Evolutionary conservation across 2,888 invertebrate genomes (phyloP).

Genomic region (Griposia aprilina): DNA sequence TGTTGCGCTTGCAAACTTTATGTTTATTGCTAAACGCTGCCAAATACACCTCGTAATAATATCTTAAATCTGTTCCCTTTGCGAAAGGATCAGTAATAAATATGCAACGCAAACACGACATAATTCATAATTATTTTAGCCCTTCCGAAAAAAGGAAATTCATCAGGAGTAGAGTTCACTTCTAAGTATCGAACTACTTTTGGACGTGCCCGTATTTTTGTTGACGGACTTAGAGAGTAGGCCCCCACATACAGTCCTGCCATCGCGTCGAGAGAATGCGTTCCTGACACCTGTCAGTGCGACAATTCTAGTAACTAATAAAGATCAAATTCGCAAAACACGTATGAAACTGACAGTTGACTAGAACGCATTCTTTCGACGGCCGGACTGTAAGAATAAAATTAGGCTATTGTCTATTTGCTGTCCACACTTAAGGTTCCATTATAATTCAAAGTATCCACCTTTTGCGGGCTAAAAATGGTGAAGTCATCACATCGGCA

Average conservation of each 20-base stretch:
- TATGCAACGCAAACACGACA: background rate
- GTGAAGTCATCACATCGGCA: background rate
- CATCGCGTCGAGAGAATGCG: no score
- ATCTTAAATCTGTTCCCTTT: constrained; percentile 5
- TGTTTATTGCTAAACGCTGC: constrained; percentile 40
- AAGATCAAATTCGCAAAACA: no score
- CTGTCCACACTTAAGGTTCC: background rate
- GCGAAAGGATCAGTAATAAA: background rate
- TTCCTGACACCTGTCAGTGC: no score
- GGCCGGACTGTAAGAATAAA: no score
- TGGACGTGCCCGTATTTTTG: no score
- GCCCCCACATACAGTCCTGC: no score
- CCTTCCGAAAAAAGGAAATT: no score
- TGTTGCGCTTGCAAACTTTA: constrained; percentile 35
- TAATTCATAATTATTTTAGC: background rate
- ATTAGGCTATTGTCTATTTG: background rate
- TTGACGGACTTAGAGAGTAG: no score
- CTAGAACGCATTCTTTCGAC: no score
- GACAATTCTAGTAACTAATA: background rate
- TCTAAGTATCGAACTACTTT: no score
- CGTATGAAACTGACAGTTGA: no score
- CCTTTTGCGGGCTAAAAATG: background rate
- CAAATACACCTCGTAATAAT: constrained; percentile 29
- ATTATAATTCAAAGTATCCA: background rate
- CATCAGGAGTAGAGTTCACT: no score